Evolutionary conservation across 2,888 invertebrate species (phyloP).

Genomic region (Lepidochitona cinerea): DNA sequence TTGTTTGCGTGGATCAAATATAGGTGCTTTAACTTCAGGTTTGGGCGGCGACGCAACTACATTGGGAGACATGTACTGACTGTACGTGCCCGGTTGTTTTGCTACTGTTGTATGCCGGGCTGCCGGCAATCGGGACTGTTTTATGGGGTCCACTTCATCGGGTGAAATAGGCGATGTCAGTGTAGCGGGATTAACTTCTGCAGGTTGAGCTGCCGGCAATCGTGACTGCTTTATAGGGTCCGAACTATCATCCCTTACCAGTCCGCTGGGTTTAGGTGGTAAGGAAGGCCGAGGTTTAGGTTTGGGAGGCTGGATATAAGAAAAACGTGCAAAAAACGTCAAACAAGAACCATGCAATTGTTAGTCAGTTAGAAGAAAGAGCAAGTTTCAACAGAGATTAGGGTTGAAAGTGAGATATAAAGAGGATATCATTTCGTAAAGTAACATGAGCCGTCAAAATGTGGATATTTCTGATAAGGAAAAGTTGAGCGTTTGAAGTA

Average conservation of each 20-base stretch:
- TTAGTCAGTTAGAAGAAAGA: not conserved
- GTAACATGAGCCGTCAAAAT: too few relatives aligned
- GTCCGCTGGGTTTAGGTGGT: conserved; percentile 46
- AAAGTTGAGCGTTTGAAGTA: too few relatives aligned
- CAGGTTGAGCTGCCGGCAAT: conserved; percentile 13
- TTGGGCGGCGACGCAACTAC: not conserved
- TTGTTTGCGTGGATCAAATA: not conserved
- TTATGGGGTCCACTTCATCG: conserved; percentile 16
- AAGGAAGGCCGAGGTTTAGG: conserved; percentile 41
- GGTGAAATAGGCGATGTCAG: conserved; percentile 7
- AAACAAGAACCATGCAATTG: not conserved
- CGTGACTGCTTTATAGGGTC: conserved; percentile 18
- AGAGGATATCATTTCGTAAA: too few relatives aligned
- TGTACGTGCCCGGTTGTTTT: not conserved
- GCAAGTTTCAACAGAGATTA: too few relatives aligned
- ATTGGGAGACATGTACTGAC: not conserved
- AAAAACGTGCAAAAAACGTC: not conserved
- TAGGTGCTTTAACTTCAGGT: not conserved
- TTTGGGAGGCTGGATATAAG: conserved; percentile 41
- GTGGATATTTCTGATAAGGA: too few relatives aligned
- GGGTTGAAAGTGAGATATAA: too few relatives aligned
- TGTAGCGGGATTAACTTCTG: not conserved
- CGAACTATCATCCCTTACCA: conserved; percentile 26
- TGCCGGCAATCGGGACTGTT: conserved; percentile 16
- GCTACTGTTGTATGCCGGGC: not conserved